These are phyloP conservation scores for Sardina pilchardus DNA, from an alignment of 2,113 vertebrate species.

Conservation along the genomic window DNA sequence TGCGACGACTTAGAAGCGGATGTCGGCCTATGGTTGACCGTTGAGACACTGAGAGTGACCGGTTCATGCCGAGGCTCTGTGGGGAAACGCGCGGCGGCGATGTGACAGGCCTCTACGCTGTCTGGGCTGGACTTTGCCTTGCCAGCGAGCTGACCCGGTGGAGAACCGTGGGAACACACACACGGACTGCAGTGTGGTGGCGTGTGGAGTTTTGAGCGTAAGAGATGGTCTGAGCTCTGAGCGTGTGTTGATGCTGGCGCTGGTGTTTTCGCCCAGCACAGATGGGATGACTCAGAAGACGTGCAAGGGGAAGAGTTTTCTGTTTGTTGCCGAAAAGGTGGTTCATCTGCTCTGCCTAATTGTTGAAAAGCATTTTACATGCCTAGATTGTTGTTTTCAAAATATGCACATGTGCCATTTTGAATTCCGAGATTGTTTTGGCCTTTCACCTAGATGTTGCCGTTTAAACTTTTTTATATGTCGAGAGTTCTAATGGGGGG, in stretches of 20 bases:
- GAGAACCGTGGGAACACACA: not conserved
- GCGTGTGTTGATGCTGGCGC: not conserved
- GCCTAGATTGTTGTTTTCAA: constrained; percentile 3
- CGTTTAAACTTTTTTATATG: constrained; percentile 6
- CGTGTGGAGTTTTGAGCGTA: not conserved
- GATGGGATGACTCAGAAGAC: not conserved
- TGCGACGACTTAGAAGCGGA: not conserved
- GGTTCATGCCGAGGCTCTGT: not conserved
- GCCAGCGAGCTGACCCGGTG: not conserved
- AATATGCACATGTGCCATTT: constrained; percentile 2
- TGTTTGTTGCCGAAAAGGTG: not conserved
- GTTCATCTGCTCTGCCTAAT: not conserved
- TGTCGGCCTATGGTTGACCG: not conserved
- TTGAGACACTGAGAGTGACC: not conserved
- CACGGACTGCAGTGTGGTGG: not conserved
- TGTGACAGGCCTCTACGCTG: not conserved
- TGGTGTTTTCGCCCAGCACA: not conserved
- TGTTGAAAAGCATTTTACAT: not conserved
- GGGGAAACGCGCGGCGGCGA: not conserved
- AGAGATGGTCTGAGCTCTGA: not conserved
- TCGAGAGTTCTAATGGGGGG: not conserved
- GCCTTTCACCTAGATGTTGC: constrained; percentile 14
- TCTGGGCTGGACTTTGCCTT: not conserved
- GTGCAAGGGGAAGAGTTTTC: not conserved
- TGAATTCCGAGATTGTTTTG: not conserved